These are phyloP conservation scores for Xiphorhynchus elegans DNA, from an alignment of 2,113 vertebrate species.

Conservation along the genomic window DNA sequence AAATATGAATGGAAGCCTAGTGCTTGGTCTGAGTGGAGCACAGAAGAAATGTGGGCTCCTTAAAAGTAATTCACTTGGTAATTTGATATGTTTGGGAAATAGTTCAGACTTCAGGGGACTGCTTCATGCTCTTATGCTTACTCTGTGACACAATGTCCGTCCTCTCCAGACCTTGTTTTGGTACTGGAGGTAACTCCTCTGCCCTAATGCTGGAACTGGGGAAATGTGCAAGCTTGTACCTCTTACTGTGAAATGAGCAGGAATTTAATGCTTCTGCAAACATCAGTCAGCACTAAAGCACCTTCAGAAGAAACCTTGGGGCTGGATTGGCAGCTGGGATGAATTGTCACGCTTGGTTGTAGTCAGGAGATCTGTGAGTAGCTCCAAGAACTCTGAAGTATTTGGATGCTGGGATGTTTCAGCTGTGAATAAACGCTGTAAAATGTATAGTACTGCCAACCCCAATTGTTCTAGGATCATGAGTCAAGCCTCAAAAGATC, in stretches of 20 bases:
- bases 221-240: not conserved
- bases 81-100: not conserved
- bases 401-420: conserved; percentile 49
- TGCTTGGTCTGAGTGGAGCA: not conserved
- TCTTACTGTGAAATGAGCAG: not conserved
- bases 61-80: not conserved
- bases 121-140: not conserved
- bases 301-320: conserved; percentile 44
- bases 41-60: not conserved
- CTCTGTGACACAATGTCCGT: not conserved
- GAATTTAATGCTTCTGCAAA: conserved; percentile 40
- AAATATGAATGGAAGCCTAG: not conserved
- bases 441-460: conserved; percentile 43
- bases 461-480: conserved; percentile 57
- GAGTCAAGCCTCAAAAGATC: conserved; percentile 55
- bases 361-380: conserved; percentile 27
- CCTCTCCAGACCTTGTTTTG: not conserved
- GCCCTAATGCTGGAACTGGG: not conserved
- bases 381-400: conserved; percentile 21
- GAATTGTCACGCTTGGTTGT: conserved; percentile 38
- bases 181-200: not conserved
- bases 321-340: conserved; percentile 40
- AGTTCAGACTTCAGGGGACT: not conserved
- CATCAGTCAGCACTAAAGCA: conserved; percentile 6
- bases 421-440: conserved; percentile 51